Conservation (phyloP, 2,797 vertebrate genomes). For the Eleutherodactylus coqui region DNA sequence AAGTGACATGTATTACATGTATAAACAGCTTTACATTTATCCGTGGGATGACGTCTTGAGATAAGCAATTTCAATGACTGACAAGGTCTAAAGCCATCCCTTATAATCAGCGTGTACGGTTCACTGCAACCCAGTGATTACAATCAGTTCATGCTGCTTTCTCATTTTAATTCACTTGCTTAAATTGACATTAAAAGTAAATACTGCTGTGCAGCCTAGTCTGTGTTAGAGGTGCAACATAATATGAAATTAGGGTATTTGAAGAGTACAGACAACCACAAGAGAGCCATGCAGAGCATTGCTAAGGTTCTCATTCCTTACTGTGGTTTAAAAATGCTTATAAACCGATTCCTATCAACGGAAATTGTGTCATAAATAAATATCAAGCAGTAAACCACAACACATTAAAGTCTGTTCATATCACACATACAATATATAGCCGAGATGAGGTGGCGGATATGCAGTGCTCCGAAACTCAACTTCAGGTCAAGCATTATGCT, state of each 20-base stretch:
- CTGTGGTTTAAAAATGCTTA: background rate
- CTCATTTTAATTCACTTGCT: slow-evolving; percentile 46
- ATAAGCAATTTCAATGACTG: slow-evolving; percentile 54
- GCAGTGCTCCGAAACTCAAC: no score
- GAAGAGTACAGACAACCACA: background rate
- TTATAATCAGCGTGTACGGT: slow-evolving; percentile 48
- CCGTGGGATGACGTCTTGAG: slow-evolving; percentile 17
- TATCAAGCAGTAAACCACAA: background rate
- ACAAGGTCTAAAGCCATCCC: slow-evolving; percentile 50
- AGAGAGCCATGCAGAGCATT: background rate
- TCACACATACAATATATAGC: background rate
- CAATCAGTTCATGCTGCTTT: slow-evolving; percentile 35
- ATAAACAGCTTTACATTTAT: slow-evolving; percentile 48
- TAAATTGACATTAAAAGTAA: slow-evolving; percentile 44
- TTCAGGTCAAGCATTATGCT: no score
- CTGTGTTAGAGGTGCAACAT: slow-evolving; percentile 1
- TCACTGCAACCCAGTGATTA: slow-evolving; percentile 55
- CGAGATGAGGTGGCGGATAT: background rate
- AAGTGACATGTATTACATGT: slow-evolving; percentile 54
- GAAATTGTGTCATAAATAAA: background rate
- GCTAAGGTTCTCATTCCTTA: background rate
- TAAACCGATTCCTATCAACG: background rate
- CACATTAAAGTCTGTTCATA: background rate
- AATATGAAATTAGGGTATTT: background rate
- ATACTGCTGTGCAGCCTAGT: background rate